phyloP scores from a whole-genome alignment of 2,888 invertebrate species.

The Euplexia lucipara region DNA sequence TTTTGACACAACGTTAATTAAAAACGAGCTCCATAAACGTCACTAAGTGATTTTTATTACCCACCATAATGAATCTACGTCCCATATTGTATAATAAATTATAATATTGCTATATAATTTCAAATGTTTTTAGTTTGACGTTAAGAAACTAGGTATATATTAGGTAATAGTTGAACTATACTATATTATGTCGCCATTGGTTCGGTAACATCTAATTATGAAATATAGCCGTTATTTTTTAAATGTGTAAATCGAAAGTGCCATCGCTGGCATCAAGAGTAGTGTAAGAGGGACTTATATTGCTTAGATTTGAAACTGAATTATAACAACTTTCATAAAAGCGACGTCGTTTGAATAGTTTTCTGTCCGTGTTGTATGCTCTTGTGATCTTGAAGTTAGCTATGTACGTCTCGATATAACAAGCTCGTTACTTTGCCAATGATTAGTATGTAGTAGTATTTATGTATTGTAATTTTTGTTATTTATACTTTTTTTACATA shows the following conservation, averaged over 20 bases:
- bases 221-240: slow-evolving; percentile 50
- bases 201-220: slow-evolving; percentile 58
- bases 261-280: slow-evolving; percentile 40
- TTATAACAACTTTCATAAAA: neutral
- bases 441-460: too few species aligned
- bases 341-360: neutral
- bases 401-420: too few species aligned
- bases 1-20: slow-evolving; percentile 66
- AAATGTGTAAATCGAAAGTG: slow-evolving; percentile 48
- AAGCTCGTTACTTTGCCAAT: too few species aligned
- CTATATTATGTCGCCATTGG: slow-evolving; percentile 42
- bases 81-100: slow-evolving; percentile 61
- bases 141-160: slow-evolving; percentile 55
- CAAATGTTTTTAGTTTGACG: slow-evolving; percentile 43
- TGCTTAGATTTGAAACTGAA: slow-evolving; percentile 17
- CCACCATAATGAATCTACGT: slow-evolving; percentile 57
- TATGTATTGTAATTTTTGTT: too few species aligned
- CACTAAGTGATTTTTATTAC: slow-evolving; percentile 73
- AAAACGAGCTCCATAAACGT: slow-evolving; percentile 68
- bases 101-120: slow-evolving; percentile 60
- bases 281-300: slow-evolving; percentile 12
- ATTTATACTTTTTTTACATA: too few species aligned
- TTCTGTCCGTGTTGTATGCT: neutral
- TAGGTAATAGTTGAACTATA: slow-evolving; percentile 58
- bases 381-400: neutral